Percentiles rank a stretch among this genome's conserved stretches.
Evolutionary conservation across 2,888 invertebrate species (phyloP).

Genomic region (Apotomis capreana): DNA sequence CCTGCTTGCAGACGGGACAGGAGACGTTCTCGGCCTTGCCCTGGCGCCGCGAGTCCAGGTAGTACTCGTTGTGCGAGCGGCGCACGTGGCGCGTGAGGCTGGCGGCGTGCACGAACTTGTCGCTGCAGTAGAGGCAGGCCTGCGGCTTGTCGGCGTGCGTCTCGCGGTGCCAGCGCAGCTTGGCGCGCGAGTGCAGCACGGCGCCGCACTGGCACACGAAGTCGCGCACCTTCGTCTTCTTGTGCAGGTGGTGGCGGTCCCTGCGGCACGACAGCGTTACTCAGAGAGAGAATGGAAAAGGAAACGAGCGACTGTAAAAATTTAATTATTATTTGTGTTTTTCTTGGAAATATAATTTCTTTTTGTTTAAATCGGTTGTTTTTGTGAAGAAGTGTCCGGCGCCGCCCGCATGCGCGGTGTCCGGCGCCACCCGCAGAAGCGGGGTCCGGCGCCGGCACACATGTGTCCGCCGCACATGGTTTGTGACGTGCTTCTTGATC

Average conservation of each 20-base stretch:
- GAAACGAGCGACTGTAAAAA: too few relatives aligned
- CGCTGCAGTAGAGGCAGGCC: constrained; percentile 92
- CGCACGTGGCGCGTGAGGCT: constrained; percentile 93
- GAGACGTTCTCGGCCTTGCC: constrained; percentile 88
- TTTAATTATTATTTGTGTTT: too few relatives aligned
- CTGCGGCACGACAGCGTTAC: constrained; percentile 49
- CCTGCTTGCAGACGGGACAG: constrained; percentile 92
- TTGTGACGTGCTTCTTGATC: too few relatives aligned
- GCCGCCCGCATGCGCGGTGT: too few relatives aligned
- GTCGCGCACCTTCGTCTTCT: constrained; percentile 87
- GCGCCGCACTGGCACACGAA: constrained; percentile 91
- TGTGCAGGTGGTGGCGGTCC: constrained; percentile 89
- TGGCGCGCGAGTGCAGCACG: constrained; percentile 91
- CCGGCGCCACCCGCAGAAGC: too few relatives aligned
- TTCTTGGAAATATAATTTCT: too few relatives aligned
- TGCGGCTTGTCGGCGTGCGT: constrained; percentile 92
- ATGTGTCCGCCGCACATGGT: too few relatives aligned
- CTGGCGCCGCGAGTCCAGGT: constrained; percentile 85
- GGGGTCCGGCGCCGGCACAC: too few relatives aligned
- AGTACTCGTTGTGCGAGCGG: constrained; percentile 90
- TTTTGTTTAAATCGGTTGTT: too few relatives aligned
- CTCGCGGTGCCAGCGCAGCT: constrained; percentile 93
- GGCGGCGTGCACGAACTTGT: constrained; percentile 93
- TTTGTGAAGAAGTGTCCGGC: too few relatives aligned
- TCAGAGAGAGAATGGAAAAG: too few relatives aligned